Evolutionary conservation across 2,797 vertebrate genomes (phyloP), one percentile per base, ranked within the genome.

Genomic region (Balearica regulorum): DNA sequence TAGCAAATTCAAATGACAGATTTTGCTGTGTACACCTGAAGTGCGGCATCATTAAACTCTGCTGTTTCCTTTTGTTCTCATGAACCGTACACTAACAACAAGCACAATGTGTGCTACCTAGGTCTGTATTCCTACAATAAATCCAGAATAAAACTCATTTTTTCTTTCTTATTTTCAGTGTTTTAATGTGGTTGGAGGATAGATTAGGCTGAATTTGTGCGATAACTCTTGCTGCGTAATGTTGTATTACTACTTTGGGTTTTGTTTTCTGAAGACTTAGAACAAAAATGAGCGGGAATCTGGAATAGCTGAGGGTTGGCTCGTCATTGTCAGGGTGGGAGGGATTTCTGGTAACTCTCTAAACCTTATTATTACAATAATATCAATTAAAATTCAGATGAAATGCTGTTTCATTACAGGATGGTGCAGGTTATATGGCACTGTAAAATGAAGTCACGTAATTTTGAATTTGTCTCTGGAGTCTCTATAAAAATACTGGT

Each of bases 71-170:
- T 9, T 71, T 48, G 13, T 28, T 41, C 28, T 19, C 24, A 3
- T 33, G 20, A 69, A 2, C 16, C 2, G 1, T 31, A 10, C 2
- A 0, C 58, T 35, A 22, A 15, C 0, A 2, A 29, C 5, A 33
- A 41, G 7, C 4, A 13, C 3, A 28, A 12, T 25, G 1, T 5
- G 7, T 31, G 48, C 43, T 39, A 2, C 35, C 24, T 22, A 6
- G 18, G 8, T 37, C 26, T 55, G 48, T 26, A 9, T 72, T 60
- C 21, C 62, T 25, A 1, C 3, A 54, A 10, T 10, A 62, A 87
- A 83, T 41, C 49, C 72, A 31, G 46, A 24, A 20, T 13, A 37
- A 77, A 13, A 9, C n/a, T 28, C 39, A 10, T 5, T 3, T 41
- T 70, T 77, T 43, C 51, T 25, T 55, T 33, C 33, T 78, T 31